Percentiles rank a stretch among this genome's conserved stretches.
These are phyloP conservation scores for Microctenopoma lineatum DNA, from an alignment of 2,797 vertebrate genomes.

Conservation along the genomic window DNA sequence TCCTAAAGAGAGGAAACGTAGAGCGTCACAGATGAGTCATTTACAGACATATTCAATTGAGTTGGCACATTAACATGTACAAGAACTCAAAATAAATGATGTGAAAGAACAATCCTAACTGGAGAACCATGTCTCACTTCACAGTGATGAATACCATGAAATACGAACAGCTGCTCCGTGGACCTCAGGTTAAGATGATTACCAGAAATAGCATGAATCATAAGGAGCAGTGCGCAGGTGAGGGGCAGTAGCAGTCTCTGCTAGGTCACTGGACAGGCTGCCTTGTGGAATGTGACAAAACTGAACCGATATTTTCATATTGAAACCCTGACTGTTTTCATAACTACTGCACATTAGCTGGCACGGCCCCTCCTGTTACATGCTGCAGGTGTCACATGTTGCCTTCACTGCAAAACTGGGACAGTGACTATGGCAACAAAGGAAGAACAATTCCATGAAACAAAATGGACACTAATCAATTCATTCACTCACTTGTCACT, in stretches of 20 bases:
- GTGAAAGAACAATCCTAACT: not conserved
- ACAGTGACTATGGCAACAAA: not conserved
- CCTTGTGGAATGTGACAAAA: not conserved
- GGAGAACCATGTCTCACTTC: not conserved
- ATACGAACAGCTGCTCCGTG: not conserved
- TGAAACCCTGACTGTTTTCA: not conserved
- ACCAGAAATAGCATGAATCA: not conserved
- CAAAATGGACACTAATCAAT: not conserved
- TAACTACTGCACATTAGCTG: not conserved
- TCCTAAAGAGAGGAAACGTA: not conserved
- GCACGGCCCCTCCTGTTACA: no score
- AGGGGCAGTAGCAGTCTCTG: no score
- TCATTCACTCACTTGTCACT: not conserved
- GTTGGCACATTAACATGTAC: slow-evolving; percentile 8
- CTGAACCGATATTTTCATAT: not conserved
- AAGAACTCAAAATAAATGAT: not conserved
- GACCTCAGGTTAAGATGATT: not conserved
- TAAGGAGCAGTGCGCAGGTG: not conserved
- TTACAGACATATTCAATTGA: not conserved
- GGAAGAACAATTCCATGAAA: not conserved
- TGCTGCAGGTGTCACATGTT: not conserved
- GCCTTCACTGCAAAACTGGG: not conserved
- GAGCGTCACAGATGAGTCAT: not conserved
- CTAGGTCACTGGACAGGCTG: not conserved
- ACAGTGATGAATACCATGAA: not conserved